These are phyloP conservation scores for Melipona quadrifasciata DNA, from an alignment of 1,140 invertebrate genomes.

Conservation along the genomic window DNA sequence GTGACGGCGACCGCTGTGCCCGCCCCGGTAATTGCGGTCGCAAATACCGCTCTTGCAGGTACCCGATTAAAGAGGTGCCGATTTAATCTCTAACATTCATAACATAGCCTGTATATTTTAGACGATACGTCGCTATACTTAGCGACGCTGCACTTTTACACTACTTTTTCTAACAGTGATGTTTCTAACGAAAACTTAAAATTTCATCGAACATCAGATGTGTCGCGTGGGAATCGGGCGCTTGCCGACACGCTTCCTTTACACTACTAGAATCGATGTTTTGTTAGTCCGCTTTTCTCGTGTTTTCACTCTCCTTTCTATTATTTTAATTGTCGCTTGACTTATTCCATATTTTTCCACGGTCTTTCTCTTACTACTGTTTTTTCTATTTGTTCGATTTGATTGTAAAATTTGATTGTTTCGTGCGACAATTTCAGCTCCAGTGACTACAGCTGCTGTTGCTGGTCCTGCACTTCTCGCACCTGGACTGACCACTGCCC, in stretches of 20 bases:
- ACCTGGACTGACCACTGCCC: conserved; percentile 34
- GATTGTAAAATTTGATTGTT: too few species aligned
- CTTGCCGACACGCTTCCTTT: conserved; percentile 38
- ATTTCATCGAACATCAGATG: background rate
- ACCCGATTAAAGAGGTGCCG: conserved; percentile 38
- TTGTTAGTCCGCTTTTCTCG: conserved; percentile 26
- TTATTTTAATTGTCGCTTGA: background rate
- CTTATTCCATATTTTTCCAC: too few species aligned
- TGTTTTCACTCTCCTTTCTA: background rate
- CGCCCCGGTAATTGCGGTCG: conserved; percentile 37
- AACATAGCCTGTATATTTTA: background rate
- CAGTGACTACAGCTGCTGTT: conserved; percentile 42
- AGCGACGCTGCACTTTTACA: background rate
- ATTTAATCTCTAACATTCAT: background rate
- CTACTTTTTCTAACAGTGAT: background rate
- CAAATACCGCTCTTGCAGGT: conserved; percentile 48
- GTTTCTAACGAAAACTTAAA: background rate
- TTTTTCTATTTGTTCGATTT: background rate
- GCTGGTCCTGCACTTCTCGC: conserved; percentile 6
- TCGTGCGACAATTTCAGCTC: background rate
- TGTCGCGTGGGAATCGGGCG: background rate
- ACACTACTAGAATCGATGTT: background rate
- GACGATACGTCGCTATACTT: background rate
- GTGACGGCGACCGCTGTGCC: conserved; percentile 54
- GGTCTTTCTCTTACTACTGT: background rate